Evolutionary conservation across 2,113 vertebrate genomes (phyloP).

Genomic region (Elgaria multicarinata): DNA sequence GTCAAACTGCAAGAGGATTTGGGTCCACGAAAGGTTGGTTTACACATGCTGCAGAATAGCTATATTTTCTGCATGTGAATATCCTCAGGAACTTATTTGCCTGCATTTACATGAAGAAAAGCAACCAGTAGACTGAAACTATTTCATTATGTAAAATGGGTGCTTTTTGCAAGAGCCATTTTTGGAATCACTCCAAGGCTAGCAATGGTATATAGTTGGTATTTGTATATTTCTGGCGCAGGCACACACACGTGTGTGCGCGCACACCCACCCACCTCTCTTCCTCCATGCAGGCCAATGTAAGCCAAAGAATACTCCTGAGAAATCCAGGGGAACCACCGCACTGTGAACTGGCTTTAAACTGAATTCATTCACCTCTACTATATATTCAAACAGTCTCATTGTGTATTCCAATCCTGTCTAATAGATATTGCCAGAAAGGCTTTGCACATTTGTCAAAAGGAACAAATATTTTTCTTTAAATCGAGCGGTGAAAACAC

Average conservation of each 20-base stretch:
- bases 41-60: neutral
- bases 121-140: neutral
- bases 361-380: constrained; percentile 60
- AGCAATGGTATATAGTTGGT: neutral
- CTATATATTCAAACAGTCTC: constrained; percentile 55
- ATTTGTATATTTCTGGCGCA: neutral
- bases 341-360: constrained; percentile 41
- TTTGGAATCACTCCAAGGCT: neutral
- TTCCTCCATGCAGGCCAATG: neutral
- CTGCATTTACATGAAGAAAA: neutral
- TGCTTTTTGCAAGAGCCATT: neutral
- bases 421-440: constrained; percentile 47
- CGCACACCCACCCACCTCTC: too few species aligned
- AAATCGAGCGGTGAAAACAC: constrained; percentile 41
- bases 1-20: neutral
- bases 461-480: constrained; percentile 68
- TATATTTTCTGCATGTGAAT: neutral
- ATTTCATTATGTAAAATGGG: neutral
- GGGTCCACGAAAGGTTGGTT: neutral
- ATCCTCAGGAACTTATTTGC: neutral
- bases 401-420: constrained; percentile 66
- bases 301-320: constrained; percentile 44
- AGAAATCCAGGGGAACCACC: constrained; percentile 41
- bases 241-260: too few species aligned
- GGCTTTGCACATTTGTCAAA: constrained; percentile 42